These are phyloP conservation scores for Sylvilagus floridanus DNA, from an alignment of 2,797 vertebrate genomes.

Conservation along the genomic window DNA sequence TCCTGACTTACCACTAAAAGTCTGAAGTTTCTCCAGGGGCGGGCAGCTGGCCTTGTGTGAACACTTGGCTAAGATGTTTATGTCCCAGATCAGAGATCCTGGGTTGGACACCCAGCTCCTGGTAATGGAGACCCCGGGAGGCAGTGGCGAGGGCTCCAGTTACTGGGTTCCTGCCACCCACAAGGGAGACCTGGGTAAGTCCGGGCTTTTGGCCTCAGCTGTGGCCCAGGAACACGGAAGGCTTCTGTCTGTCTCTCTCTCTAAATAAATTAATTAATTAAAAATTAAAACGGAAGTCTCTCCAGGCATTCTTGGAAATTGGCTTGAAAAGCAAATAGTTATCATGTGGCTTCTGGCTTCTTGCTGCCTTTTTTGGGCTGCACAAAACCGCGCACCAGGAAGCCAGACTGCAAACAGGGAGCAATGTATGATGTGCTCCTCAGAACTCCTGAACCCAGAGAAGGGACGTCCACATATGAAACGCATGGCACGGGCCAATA, in stretches of 20 bases:
- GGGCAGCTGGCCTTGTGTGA: too few relatives aligned
- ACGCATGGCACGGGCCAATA: not conserved
- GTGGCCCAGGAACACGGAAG: too few relatives aligned
- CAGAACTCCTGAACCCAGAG: not conserved
- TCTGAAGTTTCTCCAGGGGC: not conserved
- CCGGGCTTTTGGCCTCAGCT: too few relatives aligned
- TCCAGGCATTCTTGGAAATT: not conserved
- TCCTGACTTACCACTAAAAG: not conserved
- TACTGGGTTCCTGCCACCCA: too few relatives aligned
- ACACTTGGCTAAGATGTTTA: too few relatives aligned
- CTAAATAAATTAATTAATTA: too few relatives aligned
- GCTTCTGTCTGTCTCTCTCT: too few relatives aligned
- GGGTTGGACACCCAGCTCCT: too few relatives aligned
- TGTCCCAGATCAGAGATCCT: too few relatives aligned
- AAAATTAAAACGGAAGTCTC: not conserved
- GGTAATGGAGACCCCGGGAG: too few relatives aligned
- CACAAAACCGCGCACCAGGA: not conserved
- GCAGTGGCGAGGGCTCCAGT: too few relatives aligned
- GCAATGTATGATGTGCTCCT: not conserved
- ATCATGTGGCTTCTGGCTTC: not conserved
- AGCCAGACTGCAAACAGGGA: not conserved
- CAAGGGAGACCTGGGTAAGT: too few relatives aligned
- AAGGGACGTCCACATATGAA: not conserved
- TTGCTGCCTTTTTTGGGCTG: not conserved
- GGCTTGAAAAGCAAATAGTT: not conserved